A percentile compares a stretch with the other conserved stretches of the same genome.
Conservation (phyloP, 2,888 invertebrate species). For the Euclidia mi region DNA sequence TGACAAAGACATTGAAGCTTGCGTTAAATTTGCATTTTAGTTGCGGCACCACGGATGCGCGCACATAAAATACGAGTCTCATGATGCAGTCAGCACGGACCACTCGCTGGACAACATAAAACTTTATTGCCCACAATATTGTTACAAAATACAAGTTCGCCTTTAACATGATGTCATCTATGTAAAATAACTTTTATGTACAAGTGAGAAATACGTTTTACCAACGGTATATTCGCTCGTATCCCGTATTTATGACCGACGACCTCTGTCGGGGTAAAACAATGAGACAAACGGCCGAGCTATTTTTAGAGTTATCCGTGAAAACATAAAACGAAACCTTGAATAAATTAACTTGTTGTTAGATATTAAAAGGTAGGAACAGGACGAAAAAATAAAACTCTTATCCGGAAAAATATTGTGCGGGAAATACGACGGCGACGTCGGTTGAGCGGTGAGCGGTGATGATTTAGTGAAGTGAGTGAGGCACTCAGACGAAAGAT, state of each 20-base stretch:
- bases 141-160: slow-evolving; percentile 56
- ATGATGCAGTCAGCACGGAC: slow-evolving; percentile 58
- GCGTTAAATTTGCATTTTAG: slow-evolving; percentile 49
- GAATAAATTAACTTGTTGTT: slow-evolving; percentile 4
- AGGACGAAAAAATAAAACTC: slow-evolving; percentile 14
- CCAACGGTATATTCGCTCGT: slow-evolving; percentile 40
- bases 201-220: slow-evolving; percentile 54
- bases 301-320: slow-evolving; percentile 15
- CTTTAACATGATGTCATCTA: slow-evolving; percentile 70
- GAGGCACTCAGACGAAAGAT: slow-evolving; percentile 78
- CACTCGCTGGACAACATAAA: slow-evolving; percentile 64
- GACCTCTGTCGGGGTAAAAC: slow-evolving; percentile 33
- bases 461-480: slow-evolving; percentile 63
- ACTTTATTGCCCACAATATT: slow-evolving; percentile 65
- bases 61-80: slow-evolving; percentile 63
- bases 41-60: slow-evolving; percentile 47
- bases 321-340: slow-evolving; percentile 15
- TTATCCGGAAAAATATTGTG: slow-evolving; percentile 22
- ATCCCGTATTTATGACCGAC: slow-evolving; percentile 19
- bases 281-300: slow-evolving; percentile 21
- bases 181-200: slow-evolving; percentile 52
- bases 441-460: slow-evolving; percentile 51
- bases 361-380: background rate
- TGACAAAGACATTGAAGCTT: slow-evolving; percentile 36
- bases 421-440: slow-evolving; percentile 32